Conservation (phyloP, 1,140 invertebrate species). For the Nymphalis io region DNA sequence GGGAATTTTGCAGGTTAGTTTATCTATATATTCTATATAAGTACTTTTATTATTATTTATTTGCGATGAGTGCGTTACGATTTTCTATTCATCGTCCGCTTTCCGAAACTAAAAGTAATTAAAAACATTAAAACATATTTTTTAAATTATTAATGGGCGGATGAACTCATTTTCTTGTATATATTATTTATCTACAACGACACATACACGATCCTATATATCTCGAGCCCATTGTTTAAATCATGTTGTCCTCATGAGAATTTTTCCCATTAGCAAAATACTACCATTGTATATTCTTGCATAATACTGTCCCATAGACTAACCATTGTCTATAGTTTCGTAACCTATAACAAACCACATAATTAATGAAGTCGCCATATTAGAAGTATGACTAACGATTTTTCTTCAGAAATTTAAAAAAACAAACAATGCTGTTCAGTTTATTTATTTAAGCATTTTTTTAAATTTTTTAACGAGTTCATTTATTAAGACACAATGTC, state of each 20-base stretch:
- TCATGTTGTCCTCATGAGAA: constrained; percentile 43
- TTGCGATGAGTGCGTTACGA: too few relatives aligned
- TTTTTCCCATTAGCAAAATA: constrained; percentile 38
- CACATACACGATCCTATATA: constrained; percentile 7
- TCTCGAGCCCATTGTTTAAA: constrained; percentile 4
- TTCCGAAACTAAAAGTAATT: too few relatives aligned
- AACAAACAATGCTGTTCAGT: constrained; percentile 6
- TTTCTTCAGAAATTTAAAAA: constrained; percentile 27
- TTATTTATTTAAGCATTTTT: neutral
- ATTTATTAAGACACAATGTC: too few relatives aligned
- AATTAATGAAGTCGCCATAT: constrained; percentile 35
- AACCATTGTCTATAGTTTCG: constrained; percentile 44
- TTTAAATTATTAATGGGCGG: too few relatives aligned
- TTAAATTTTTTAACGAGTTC: too few relatives aligned
- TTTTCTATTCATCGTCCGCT: too few relatives aligned
- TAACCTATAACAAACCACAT: constrained; percentile 35
- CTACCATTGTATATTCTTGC: constrained; percentile 41
- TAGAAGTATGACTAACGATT: constrained; percentile 31
- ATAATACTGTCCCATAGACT: constrained; percentile 44
- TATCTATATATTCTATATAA: too few relatives aligned
- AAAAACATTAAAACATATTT: too few relatives aligned
- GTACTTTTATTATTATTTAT: too few relatives aligned
- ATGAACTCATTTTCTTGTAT: neutral
- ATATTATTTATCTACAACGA: neutral
- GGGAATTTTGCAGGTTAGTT: too few relatives aligned